These are phyloP conservation scores for Nyctibius bracteatus DNA, from an alignment of 2,113 vertebrate genomes.

Conservation along the genomic window DNA sequence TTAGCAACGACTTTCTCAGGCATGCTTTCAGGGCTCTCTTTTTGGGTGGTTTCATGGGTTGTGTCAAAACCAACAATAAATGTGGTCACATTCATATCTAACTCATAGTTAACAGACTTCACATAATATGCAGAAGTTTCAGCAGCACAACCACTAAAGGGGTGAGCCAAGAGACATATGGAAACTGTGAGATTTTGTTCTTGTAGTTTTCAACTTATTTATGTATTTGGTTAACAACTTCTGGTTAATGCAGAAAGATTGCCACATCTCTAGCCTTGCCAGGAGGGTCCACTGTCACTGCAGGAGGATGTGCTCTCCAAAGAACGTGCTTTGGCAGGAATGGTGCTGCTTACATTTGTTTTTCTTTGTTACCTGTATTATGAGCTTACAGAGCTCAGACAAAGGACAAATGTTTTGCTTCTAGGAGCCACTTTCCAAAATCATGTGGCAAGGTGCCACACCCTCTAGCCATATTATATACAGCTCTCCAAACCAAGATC, in stretches of 20 bases:
- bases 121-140: not conserved
- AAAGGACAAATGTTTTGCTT: not conserved
- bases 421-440: not conserved
- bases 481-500: not conserved
- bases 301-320: not conserved
- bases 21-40: not conserved
- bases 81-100: not conserved
- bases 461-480: not conserved
- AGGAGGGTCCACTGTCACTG: conserved; percentile 6
- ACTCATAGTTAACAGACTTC: conserved; percentile 8
- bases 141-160: not conserved
- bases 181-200: conserved; percentile 20
- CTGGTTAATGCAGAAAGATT: not conserved
- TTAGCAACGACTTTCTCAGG: not conserved
- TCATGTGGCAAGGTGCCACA: not conserved
- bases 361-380: not conserved
- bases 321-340: conserved; percentile 15
- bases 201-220: conserved; percentile 4
- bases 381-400: not conserved
- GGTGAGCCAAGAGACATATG: not conserved
- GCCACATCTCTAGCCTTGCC: not conserved
- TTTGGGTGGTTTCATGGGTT: not conserved
- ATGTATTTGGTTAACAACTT: conserved; percentile 18
- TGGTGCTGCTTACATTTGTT: not conserved
- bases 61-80: conserved; percentile 18